Evolutionary conservation across 2,797 vertebrate genomes (phyloP).

Genomic region (Pseudotriccus pelzelni): DNA sequence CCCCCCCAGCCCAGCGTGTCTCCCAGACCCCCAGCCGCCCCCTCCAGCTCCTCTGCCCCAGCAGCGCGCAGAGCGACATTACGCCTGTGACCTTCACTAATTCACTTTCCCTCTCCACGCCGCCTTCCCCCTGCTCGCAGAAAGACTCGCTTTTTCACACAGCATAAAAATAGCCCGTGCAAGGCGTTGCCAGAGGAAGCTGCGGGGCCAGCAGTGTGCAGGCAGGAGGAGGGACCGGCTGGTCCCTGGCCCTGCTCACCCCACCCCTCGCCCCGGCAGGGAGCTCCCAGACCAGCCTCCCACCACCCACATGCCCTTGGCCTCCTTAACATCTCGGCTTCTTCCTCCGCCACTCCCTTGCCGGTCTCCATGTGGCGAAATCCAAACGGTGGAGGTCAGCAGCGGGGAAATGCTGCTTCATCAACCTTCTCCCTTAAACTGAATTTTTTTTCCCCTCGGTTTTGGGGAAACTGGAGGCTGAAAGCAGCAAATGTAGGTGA

Average conservation of each 20-base stretch:
- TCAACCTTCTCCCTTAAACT: background rate
- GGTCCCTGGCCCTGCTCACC: background rate
- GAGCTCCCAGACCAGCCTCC: background rate
- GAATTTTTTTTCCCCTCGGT: background rate
- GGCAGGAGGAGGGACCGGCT: background rate
- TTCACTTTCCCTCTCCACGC: slow-evolving; percentile 37
- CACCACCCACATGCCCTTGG: background rate
- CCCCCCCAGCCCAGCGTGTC: background rate
- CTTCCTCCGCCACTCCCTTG: background rate
- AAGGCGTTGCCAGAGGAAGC: slow-evolving; percentile 50
- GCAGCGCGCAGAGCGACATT: background rate
- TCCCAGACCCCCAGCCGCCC: background rate
- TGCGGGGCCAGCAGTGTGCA: background rate
- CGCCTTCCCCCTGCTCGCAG: slow-evolving; percentile 19
- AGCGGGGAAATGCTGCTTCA: background rate
- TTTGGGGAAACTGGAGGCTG: background rate
- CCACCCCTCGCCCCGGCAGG: background rate
- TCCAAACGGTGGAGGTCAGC: background rate
- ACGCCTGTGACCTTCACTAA: slow-evolving; percentile 55
- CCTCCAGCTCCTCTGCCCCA: background rate
- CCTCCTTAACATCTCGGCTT: background rate
- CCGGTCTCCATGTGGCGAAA: background rate
- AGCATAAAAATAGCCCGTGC: slow-evolving; percentile 39
- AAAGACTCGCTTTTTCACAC: slow-evolving; percentile 30
- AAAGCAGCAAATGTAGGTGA: background rate